Percentiles rank a stretch among this genome's conserved stretches.
phyloP scores from a whole-genome alignment of 2,797 vertebrate genomes.

The Chaetophractus vellerosus region DNA sequence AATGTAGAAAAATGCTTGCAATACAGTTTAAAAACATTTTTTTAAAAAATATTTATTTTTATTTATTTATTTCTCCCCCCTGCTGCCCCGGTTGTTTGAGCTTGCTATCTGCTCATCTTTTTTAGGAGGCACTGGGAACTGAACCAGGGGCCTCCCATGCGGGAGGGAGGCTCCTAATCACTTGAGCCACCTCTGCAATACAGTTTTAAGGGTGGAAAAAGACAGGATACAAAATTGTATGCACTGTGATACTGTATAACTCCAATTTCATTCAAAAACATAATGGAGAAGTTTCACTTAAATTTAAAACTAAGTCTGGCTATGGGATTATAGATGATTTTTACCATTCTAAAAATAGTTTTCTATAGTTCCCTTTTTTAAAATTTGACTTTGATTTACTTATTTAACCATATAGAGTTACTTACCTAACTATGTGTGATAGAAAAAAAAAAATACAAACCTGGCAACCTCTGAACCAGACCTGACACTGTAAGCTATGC shows the following conservation, averaged over 20 bases:
- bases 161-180: too few relatives aligned
- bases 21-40: not conserved
- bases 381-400: not conserved
- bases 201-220: conserved; percentile 16
- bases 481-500: not conserved
- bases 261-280: conserved; percentile 1
- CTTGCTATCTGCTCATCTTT: too few relatives aligned
- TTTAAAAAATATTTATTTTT: too few relatives aligned
- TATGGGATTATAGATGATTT: conserved; percentile 52
- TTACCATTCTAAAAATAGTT: conserved; percentile 2
- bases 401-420: not conserved
- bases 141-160: too few relatives aligned
- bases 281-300: not conserved
- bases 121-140: too few relatives aligned
- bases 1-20: not conserved
- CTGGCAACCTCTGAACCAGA: not conserved
- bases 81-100: too few relatives aligned
- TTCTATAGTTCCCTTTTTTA: not conserved
- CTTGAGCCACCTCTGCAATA: too few relatives aligned
- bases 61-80: too few relatives aligned
- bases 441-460: not conserved
- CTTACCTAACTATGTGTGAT: not conserved
- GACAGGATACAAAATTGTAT: not conserved
- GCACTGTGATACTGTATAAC: not conserved
- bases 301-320: conserved; percentile 45